Evolutionary conservation across 1,140 invertebrate genomes (phyloP).

Genomic region (Papilio polyxenes): DNA sequence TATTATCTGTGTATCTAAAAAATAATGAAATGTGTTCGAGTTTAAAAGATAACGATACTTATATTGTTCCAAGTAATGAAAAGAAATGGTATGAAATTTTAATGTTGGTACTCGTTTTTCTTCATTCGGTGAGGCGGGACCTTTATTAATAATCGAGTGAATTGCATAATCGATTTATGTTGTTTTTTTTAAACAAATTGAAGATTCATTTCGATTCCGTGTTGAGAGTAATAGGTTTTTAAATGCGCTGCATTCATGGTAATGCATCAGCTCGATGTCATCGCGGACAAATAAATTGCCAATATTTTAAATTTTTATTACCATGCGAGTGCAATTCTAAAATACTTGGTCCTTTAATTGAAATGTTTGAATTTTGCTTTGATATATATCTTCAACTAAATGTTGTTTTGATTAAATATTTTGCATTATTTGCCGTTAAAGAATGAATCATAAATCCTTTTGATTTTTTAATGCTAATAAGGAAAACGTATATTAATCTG

Average conservation of each 20-base stretch:
- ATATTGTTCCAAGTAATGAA: conserved; percentile 27
- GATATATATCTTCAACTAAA: conserved; percentile 40
- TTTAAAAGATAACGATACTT: not conserved
- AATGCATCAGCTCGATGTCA: conserved; percentile 58
- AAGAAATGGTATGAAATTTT: conserved; percentile 33
- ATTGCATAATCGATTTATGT: conserved; percentile 59
- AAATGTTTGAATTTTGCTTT: conserved; percentile 53
- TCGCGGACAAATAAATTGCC: conserved; percentile 53
- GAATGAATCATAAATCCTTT: conserved; percentile 16
- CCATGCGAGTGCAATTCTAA: conserved; percentile 50
- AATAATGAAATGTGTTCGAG: conserved; percentile 1
- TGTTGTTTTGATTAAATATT: conserved; percentile 40
- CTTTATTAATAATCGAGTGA: conserved; percentile 58
- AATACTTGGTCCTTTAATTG: conserved; percentile 52
- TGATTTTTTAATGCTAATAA: conserved; percentile 6
- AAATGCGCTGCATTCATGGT: conserved; percentile 51
- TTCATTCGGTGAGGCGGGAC: conserved; percentile 45
- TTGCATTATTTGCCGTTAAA: conserved; percentile 31
- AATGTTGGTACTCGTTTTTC: conserved; percentile 43
- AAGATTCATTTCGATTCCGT: conserved; percentile 55
- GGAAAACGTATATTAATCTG: not conserved
- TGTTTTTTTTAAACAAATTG: conserved; percentile 59
- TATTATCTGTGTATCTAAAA: not conserved
- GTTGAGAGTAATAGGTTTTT: conserved; percentile 73
- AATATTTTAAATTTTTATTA: conserved; percentile 54